Percentiles rank a stretch among this genome's conserved stretches.
phyloP scores from a whole-genome alignment of 2,113 vertebrate species.

The Piaya cayana region DNA sequence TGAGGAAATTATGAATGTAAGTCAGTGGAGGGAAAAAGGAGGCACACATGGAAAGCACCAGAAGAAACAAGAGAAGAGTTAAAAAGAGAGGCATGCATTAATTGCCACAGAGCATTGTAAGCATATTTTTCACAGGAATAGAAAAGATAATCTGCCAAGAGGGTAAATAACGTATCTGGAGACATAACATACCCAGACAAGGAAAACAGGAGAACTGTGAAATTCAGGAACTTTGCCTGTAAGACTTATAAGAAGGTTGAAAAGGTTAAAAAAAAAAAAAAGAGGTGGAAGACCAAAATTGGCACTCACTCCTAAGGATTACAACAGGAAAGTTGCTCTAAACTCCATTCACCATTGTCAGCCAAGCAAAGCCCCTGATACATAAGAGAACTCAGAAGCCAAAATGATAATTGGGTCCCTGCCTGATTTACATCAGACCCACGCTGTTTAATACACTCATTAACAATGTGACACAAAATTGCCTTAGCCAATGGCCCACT shows the following conservation, averaged over 20 bases:
- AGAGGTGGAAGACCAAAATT: neutral
- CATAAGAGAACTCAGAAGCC: neutral
- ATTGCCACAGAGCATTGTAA: neutral
- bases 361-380: neutral
- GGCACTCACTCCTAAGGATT: neutral
- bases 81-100: neutral
- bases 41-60: neutral
- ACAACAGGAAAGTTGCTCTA: neutral
- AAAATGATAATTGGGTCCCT: neutral
- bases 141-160: neutral
- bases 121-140: neutral
- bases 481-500: neutral
- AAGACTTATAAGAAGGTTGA: neutral
- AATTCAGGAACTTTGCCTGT: neutral
- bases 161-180: neutral
- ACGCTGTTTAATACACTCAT: neutral
- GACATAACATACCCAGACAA: neutral
- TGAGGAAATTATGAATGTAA: neutral
- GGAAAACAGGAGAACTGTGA: neutral
- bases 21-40: neutral
- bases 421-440: neutral
- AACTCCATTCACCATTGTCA: neutral
- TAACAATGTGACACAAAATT: neutral
- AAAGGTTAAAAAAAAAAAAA: neutral
- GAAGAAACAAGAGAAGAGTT: neutral